Percentiles rank a stretch among this genome's conserved stretches.
phyloP scores from a whole-genome alignment of 2,888 invertebrate species.

The Sarcophaga variegata region DNA sequence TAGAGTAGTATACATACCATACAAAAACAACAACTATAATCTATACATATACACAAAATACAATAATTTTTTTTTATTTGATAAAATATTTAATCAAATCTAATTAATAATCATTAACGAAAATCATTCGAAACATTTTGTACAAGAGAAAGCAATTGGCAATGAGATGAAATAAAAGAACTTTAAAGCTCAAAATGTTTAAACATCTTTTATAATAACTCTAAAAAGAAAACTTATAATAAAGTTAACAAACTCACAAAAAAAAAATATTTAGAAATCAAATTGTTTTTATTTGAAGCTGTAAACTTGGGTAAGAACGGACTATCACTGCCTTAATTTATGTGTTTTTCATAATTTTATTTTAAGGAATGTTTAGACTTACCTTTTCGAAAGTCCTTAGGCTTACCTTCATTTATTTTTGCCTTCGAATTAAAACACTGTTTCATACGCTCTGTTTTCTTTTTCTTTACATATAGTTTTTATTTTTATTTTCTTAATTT shows the following conservation, averaged over 20 bases:
- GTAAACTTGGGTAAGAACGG: too few species aligned
- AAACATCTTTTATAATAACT: constrained; percentile 18
- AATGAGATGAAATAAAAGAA: neutral
- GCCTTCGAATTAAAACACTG: constrained; percentile 46
- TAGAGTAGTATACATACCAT: constrained; percentile 25
- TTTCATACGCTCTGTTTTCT: constrained; percentile 48
- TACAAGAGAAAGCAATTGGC: constrained; percentile 12
- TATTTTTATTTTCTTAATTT: constrained; percentile 41
- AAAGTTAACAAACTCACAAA: constrained; percentile 50
- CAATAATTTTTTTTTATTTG: constrained; percentile 42
- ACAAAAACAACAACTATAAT: constrained; percentile 32
- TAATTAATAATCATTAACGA: neutral
- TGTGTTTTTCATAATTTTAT: too few species aligned
- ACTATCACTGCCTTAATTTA: too few species aligned
- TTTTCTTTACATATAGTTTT: constrained; percentile 67
- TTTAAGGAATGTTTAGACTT: too few species aligned
- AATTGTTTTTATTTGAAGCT: too few species aligned
- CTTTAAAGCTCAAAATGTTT: constrained; percentile 23
- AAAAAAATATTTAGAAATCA: too few species aligned
- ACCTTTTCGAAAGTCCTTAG: too few species aligned
- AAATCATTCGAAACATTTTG: constrained; percentile 32
- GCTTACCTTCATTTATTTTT: too few species aligned
- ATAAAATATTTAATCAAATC: constrained; percentile 41
- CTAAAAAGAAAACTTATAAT: constrained; percentile 28
- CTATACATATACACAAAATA: constrained; percentile 31